Conservation (phyloP, 2,113 vertebrate species). For the Apodemus speciosus region DNA sequence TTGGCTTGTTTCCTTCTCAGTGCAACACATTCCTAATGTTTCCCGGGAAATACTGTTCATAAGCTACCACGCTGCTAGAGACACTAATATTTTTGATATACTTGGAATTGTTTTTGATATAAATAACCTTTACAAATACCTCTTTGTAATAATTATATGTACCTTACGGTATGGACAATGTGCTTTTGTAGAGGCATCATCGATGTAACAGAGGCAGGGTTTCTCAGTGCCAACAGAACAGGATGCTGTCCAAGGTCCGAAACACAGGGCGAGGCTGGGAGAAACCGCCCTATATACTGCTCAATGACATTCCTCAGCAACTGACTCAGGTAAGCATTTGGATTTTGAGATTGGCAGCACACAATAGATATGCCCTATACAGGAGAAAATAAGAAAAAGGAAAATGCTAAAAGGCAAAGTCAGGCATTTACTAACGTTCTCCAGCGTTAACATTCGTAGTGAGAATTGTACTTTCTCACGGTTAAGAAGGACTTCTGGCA, state of each 20-base stretch:
- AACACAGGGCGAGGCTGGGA: slow-evolving; percentile 86
- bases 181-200: slow-evolving; percentile 81
- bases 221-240: slow-evolving; percentile 89
- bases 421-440: slow-evolving; percentile 8
- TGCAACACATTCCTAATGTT: background rate
- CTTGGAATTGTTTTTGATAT: background rate
- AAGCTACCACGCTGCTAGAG: background rate
- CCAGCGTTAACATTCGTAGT: background rate
- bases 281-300: slow-evolving; percentile 95
- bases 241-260: slow-evolving; percentile 89
- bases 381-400: background rate
- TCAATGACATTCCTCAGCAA: slow-evolving; percentile 90
- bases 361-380: slow-evolving; percentile 92
- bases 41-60: background rate
- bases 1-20: background rate
- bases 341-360: slow-evolving; percentile 89
- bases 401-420: slow-evolving; percentile 26
- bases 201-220: slow-evolving; percentile 78
- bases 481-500: background rate
- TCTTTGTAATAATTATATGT: slow-evolving; percentile 57
- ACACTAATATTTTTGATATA: slow-evolving; percentile 30
- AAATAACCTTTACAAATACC: background rate
- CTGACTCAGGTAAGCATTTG: slow-evolving; percentile 92
- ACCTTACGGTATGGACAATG: slow-evolving; percentile 84
- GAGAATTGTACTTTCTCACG: background rate